Evolutionary conservation across 1,140 invertebrate genomes (phyloP).

Genomic region (Ericerus pela): DNA sequence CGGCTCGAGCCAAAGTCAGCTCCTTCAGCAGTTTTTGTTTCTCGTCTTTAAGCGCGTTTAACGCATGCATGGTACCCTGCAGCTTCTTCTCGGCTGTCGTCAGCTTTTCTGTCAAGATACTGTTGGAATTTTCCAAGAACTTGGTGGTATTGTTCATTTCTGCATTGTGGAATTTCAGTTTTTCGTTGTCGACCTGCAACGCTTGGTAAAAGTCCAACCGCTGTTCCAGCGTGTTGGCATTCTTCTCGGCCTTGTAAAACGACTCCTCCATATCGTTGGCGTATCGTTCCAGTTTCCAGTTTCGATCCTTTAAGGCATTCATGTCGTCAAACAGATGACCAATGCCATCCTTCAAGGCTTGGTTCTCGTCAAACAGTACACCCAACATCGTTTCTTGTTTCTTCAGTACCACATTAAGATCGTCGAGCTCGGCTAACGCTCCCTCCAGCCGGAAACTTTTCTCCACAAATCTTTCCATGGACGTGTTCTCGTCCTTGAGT

Average conservation of each 20-base stretch:
- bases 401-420: background rate
- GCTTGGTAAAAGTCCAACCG: background rate
- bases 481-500: conserved; percentile 1
- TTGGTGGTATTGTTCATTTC: background rate
- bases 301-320: background rate
- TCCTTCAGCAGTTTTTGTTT: background rate
- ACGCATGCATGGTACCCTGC: background rate
- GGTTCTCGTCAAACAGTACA: background rate
- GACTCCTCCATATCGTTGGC: background rate
- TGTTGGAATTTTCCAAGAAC: background rate
- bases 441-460: background rate
- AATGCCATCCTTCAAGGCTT: background rate
- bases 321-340: background rate
- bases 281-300: conserved; percentile 5
- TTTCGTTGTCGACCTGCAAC: background rate
- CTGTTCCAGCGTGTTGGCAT: background rate
- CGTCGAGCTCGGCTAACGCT: background rate
- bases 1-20: background rate
- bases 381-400: conserved; percentile 2
- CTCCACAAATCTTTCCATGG: background rate
- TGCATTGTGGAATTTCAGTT: background rate
- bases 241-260: background rate
- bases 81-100: background rate
- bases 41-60: background rate
- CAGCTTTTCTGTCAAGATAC: background rate